Evolutionary conservation across 2,113 vertebrate genomes (phyloP).

Genomic region (Cranoglanis bouderius): DNA sequence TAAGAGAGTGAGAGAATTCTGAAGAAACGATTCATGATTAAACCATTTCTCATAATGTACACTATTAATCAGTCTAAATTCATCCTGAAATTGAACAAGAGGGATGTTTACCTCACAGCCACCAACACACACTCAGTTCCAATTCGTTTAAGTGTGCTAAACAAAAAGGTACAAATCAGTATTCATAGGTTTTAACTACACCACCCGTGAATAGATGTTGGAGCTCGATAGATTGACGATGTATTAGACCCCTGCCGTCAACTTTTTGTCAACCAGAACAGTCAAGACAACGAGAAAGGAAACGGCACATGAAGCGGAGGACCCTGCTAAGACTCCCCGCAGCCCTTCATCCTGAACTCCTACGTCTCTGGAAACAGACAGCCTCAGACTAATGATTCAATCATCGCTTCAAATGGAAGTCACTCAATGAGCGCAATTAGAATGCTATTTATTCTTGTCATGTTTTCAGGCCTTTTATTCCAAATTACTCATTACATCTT

Average conservation of each 20-base stretch:
- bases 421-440: conserved; percentile 37
- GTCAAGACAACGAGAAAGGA: conserved; percentile 31
- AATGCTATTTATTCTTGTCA: conserved; percentile 28
- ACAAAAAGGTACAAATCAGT: conserved; percentile 39
- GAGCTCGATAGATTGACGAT: conserved; percentile 19
- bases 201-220: conserved; percentile 23
- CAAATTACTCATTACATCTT: background rate
- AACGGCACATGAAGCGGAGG: conserved; percentile 15
- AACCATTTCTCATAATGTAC: background rate
- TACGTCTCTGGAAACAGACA: conserved; percentile 38
- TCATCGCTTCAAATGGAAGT: conserved; percentile 33
- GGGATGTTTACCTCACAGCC: background rate
- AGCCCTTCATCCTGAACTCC: conserved; percentile 34
- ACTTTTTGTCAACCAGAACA: conserved; percentile 23
- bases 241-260: conserved; percentile 22
- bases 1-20: no score
- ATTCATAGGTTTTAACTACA: conserved; percentile 15
- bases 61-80: conserved; percentile 16
- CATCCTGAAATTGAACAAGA: conserved; percentile 19
- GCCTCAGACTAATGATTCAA: conserved; percentile 39
- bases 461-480: background rate
- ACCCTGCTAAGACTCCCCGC: conserved; percentile 26
- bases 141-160: conserved; percentile 2
- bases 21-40: background rate
- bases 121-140: conserved; percentile 14